A percentile compares a stretch with the other conserved stretches of the same genome.
Evolutionary conservation across 1,140 invertebrate species (phyloP).

Genomic region (Pseudomyrmex cubaensis): DNA sequence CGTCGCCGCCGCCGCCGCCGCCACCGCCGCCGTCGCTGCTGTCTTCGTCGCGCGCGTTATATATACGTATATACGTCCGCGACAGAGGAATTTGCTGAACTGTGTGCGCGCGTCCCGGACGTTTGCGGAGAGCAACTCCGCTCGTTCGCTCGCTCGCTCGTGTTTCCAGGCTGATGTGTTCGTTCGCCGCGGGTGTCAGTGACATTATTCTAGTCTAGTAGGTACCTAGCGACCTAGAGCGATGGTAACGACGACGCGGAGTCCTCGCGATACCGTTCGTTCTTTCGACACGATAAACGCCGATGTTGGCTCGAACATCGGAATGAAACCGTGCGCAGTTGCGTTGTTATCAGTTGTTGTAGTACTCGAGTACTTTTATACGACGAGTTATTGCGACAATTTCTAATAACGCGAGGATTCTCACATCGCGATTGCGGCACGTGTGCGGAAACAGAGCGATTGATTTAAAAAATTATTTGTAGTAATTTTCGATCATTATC

Average conservation of each 20-base stretch:
- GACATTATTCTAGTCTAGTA: conserved; percentile 60
- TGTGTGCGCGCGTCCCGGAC: conserved; percentile 27
- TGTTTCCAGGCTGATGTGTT: conserved; percentile 24
- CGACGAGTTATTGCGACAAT: neutral
- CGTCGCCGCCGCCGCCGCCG: conserved; percentile 56
- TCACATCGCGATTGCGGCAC: conserved; percentile 3
- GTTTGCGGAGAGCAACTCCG: conserved; percentile 13
- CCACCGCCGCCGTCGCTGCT: neutral
- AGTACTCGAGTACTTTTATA: conserved; percentile 6
- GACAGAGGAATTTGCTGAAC: conserved; percentile 60
- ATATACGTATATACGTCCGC: neutral
- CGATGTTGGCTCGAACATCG: neutral
- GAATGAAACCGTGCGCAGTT: conserved; percentile 35
- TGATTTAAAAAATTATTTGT: too few species aligned
- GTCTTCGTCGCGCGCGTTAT: conserved; percentile 6
- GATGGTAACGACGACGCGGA: conserved; percentile 14
- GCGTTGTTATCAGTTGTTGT: conserved; percentile 23
- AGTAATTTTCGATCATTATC: too few species aligned
- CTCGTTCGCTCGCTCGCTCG: neutral
- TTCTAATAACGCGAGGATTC: conserved; percentile 15
- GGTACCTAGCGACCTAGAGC: conserved; percentile 11
- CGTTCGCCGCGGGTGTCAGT: conserved; percentile 52
- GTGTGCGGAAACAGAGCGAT: conserved; percentile 17
- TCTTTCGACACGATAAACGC: conserved; percentile 13
- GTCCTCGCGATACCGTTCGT: conserved; percentile 22